Evolutionary conservation across 1,140 invertebrate genomes (phyloP), one percentile per base, ranked within the genome.

Genomic region (Harpegnathos saltator): DNA sequence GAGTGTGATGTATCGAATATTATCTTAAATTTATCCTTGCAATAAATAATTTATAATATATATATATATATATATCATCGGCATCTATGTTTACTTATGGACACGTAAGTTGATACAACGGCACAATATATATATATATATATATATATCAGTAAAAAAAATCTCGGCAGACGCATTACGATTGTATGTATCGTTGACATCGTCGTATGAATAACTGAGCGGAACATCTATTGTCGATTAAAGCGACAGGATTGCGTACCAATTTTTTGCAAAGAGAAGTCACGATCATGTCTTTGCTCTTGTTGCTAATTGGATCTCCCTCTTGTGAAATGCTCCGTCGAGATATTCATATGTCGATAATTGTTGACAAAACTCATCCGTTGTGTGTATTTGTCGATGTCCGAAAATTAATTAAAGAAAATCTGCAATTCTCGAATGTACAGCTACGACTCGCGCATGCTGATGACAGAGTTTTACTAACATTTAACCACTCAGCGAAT

Each of bases 21-120:
- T 19, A n/a, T 48, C 15, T 17, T 63, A 38, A 82, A 82, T 63
- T 82, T 75, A 15, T 48, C 54, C 3, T 12, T 74, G 15, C 3
- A 9, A 38, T 14, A 52, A 26, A 24, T 71, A 58, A 72, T n/a
- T n/a, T n/a, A 33, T 1, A 33, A 33, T 54, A 54, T 65, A 22
- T 65, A n/a, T n/a, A n/a, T n/a, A n/a, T n/a, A n/a, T 52, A 62
- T 12, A 2, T 48, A 52, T 50, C 15, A 33, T 17, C 50, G 24
- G n/a, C 44, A 56, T 17, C 4, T 50, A 29, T n/a, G n/a, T 61
- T 75, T 1, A 58, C 22, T 54, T 24, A 17, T 19, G 12, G 19
- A 63, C 24, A 22, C 4, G n/a, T 75, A 50, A 44, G 38, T 44
- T 44, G 4, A 44, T 44, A 9, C 38, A 44, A 44, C 9, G 38